Base-by-base conservation (phyloP, 2,113 vertebrate species). In the Thalassoma bifasciatum region DNA sequence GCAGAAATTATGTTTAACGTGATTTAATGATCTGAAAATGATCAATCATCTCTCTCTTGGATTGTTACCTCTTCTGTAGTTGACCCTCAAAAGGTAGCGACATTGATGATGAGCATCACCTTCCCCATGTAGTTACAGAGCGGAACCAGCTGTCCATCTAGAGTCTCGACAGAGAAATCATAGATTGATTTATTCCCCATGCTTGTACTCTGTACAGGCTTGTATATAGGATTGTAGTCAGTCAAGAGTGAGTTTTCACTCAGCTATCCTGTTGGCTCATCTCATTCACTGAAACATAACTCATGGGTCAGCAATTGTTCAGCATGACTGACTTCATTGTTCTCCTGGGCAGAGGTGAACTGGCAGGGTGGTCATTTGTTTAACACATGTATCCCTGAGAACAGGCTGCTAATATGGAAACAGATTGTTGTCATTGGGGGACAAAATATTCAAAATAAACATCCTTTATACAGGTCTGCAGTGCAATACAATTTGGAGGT, bases 51-150 rank as follows among this genome's bases (percentile, higher is more conserved):
- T 30, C 13, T 73, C 12, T 30, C 26, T n/a, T n/a, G 53, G 30
- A 51, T 57, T 65, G 62, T 91, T 90, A 94, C 94, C 94, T 95
- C 93, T 67, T 91, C 91, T 77, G 92, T 86, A 17, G 94, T 94
- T 71, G 94, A 92, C 59, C 92, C 93, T 95, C 94, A 95, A 88
- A 95, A 95, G 54, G 92, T 93, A 46, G 94, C 94, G 76, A 95
- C 85, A 3, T 95, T 95, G 66, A 94, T 88, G 49, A 95, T 77
- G 59, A 95, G 92, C 53, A 95, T 87, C 58, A 94, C 90, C 81
- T 92, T 94, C 56, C 92, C 88, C 51, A 65, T 87, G 82, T 85
- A 93, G 57, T 70, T 76, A 63, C 81, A 38, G 12, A 95, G 88
- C 34, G 93, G 87, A 74, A 93, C 79, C 3, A 2, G 11, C 42